phyloP scores from a whole-genome alignment of 2,888 invertebrate species.

The Koerneria pararmatus region DNA sequence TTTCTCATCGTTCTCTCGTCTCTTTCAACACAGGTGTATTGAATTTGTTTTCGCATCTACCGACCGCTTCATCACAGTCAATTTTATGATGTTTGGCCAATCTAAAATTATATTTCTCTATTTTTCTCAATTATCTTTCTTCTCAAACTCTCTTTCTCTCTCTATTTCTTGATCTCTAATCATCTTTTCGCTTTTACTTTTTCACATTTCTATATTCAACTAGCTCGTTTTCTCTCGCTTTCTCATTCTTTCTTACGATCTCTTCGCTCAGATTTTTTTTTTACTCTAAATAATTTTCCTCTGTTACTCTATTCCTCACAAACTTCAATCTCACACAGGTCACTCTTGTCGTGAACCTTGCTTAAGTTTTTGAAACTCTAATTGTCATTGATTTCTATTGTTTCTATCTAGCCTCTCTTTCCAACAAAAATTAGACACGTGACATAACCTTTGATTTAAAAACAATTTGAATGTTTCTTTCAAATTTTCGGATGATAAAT shows the following conservation, averaged over 20 bases:
- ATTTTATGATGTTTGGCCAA: constrained; percentile 27
- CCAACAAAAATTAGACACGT: no score
- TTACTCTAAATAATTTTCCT: no score
- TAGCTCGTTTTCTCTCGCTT: neutral
- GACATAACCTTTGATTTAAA: no score
- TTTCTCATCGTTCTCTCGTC: neutral
- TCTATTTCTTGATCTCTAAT: neutral
- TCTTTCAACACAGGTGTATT: neutral
- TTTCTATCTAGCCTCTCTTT: no score
- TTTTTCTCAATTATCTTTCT: constrained; percentile 19
- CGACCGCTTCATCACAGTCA: constrained; percentile 20
- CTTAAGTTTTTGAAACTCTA: no score
- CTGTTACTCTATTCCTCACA: neutral
- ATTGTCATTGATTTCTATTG: no score
- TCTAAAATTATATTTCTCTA: constrained; percentile 12
- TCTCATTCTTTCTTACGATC: neutral
- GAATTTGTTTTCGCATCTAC: constrained; percentile 23
- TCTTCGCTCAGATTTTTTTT: neutral
- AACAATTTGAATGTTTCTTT: no score
- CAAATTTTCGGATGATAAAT: no score
- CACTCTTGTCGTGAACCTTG: neutral
- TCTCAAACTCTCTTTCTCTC: neutral
- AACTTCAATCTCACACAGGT: neutral
- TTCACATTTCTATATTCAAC: neutral
- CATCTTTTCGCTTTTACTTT: constrained; percentile 21